These are phyloP conservation scores for Falco naumanni DNA, from an alignment of 2,797 vertebrate genomes.

Conservation along the genomic window DNA sequence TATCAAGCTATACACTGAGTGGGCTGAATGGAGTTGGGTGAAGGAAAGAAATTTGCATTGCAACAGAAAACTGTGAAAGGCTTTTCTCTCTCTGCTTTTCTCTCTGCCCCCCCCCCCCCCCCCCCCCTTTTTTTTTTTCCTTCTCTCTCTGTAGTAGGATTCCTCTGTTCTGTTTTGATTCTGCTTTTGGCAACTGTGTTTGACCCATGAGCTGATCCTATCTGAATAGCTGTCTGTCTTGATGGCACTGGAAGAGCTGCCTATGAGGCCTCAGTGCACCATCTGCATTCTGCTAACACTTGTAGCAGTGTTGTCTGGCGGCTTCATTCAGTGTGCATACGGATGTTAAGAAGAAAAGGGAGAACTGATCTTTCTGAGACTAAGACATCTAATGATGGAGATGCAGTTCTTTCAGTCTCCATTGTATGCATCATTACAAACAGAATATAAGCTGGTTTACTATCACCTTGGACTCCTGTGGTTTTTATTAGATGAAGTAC, in stretches of 20 bases:
- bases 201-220: neutral
- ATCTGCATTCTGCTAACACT: neutral
- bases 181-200: neutral
- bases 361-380: neutral
- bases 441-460: neutral
- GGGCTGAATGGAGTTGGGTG: neutral
- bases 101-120: too few species aligned
- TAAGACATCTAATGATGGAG: neutral
- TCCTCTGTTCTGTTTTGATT: neutral
- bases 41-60: neutral
- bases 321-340: neutral
- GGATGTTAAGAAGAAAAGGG: neutral
- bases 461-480: neutral
- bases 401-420: neutral
- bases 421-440: neutral
- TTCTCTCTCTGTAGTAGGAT: fast-evolving
- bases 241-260: neutral
- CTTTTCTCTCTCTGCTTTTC: neutral
- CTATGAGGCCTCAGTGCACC: neutral
- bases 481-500: neutral
- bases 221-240: neutral
- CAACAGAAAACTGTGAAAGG: neutral
- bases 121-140: neutral
- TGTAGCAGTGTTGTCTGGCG: neutral
- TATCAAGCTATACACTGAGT: neutral